Percentiles rank a stretch among this genome's conserved stretches.
These are phyloP conservation scores for Thamnaconus septentrionalis DNA, from an alignment of 2,113 vertebrate species.

Conservation along the genomic window DNA sequence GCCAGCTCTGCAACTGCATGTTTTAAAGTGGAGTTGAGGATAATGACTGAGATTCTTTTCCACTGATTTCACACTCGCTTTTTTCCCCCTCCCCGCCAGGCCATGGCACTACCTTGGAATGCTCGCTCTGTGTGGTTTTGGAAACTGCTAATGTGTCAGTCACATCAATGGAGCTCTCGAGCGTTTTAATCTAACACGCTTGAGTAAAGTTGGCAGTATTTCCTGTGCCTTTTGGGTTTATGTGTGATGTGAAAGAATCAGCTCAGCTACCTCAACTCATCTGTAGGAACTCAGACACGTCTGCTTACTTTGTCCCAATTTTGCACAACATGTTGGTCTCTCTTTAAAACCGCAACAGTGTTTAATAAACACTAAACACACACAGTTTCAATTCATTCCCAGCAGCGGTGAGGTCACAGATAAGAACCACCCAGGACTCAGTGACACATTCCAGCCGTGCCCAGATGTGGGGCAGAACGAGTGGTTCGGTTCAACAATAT, in stretches of 20 bases:
- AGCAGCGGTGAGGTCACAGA: constrained; percentile 6
- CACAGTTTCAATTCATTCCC: too few species aligned
- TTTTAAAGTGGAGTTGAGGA: background rate
- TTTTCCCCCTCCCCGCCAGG: constrained; percentile 41
- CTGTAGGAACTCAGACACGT: background rate
- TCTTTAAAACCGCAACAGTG: too few species aligned
- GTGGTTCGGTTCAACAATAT: constrained; percentile 9
- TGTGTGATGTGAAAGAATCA: constrained; percentile 12
- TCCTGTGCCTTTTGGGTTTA: constrained; percentile 44
- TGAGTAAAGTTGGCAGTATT: constrained; percentile 24
- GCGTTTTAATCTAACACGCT: constrained; percentile 55
- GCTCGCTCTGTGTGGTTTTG: constrained; percentile 37
- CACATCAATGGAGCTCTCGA: constrained; percentile 48
- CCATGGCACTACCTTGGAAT: constrained; percentile 35
- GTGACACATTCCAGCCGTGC: constrained; percentile 9
- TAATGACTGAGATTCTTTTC: constrained; percentile 21
- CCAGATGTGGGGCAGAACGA: constrained; percentile 21
- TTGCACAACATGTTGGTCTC: too few species aligned
- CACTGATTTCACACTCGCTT: constrained; percentile 14
- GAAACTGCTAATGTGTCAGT: constrained; percentile 50
- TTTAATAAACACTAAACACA: too few species aligned
- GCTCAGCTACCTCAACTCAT: constrained; percentile 11
- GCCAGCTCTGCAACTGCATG: too few species aligned
- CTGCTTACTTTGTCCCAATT: too few species aligned
- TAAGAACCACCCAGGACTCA: constrained; percentile 4